These are phyloP conservation scores for Entomobrya proxima DNA, from an alignment of 2,888 invertebrate genomes.

Conservation along the genomic window DNA sequence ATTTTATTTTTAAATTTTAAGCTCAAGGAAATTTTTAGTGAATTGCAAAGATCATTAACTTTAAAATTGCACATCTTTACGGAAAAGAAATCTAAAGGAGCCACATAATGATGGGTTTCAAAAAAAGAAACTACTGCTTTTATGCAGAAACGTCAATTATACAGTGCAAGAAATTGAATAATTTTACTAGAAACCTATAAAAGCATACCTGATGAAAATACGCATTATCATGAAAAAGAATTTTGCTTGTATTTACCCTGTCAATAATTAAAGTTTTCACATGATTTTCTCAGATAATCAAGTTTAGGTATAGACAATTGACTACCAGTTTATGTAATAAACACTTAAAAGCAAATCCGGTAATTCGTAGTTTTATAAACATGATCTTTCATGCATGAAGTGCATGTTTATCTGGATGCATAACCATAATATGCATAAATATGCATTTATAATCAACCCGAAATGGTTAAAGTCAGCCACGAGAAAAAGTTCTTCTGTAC, in stretches of 20 bases:
- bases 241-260: neutral
- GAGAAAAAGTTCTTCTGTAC: neutral
- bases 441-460: constrained; percentile 22
- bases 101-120: no score
- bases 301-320: neutral
- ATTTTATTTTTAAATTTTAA: no score
- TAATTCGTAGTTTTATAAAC: no score
- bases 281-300: neutral
- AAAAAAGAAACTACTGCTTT: no score
- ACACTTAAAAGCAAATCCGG: neutral
- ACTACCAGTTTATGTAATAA: neutral
- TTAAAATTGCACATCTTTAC: no score
- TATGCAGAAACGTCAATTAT: no score
- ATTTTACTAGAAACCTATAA: no score
- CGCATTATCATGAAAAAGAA: neutral
- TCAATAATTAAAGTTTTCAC: constrained; percentile 9
- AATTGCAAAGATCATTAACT: no score
- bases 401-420: neutral
- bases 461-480: constrained; percentile 10
- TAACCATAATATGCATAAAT: neutral
- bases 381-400: no score
- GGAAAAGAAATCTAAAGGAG: no score
- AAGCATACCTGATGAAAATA: neutral
- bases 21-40: no score
- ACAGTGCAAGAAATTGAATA: no score